Percentiles rank a stretch among this genome's conserved stretches.
phyloP scores from a whole-genome alignment of 2,797 vertebrate genomes.

The Cacajao melanocephalus region DNA sequence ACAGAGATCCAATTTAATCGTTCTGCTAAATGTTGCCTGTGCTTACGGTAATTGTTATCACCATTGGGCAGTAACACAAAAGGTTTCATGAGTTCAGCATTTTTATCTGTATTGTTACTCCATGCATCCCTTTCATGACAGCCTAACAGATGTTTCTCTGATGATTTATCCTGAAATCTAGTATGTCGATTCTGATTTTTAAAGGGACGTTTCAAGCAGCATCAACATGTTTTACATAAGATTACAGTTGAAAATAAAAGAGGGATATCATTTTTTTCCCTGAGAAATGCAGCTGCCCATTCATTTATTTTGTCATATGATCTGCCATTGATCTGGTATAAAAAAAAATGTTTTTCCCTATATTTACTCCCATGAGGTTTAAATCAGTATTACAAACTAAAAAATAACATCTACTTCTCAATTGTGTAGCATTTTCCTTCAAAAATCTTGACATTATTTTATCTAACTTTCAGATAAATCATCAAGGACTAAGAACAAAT shows the following conservation, averaged over 20 bases:
- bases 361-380: background rate
- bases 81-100: background rate
- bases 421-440: background rate
- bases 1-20: background rate
- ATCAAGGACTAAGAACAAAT: background rate
- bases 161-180: slow-evolving; percentile 14
- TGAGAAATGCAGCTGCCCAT: background rate
- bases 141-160: background rate
- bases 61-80: background rate
- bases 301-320: slow-evolving; percentile 17
- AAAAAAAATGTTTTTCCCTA: background rate
- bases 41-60: background rate
- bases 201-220: slow-evolving; percentile 39
- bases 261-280: background rate
- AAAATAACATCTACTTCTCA: background rate
- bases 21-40: background rate
- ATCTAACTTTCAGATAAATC: slow-evolving; percentile 22
- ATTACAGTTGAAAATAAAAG: slow-evolving; percentile 15
- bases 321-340: background rate
- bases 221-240: slow-evolving; percentile 24
- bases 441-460: background rate
- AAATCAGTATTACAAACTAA: slow-evolving; percentile 4
- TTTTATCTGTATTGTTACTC: background rate
- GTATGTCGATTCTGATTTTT: background rate
- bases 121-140: background rate